These are phyloP conservation scores for Octopus bimaculoides DNA, from an alignment of 1,140 invertebrate species.

Conservation along the genomic window DNA sequence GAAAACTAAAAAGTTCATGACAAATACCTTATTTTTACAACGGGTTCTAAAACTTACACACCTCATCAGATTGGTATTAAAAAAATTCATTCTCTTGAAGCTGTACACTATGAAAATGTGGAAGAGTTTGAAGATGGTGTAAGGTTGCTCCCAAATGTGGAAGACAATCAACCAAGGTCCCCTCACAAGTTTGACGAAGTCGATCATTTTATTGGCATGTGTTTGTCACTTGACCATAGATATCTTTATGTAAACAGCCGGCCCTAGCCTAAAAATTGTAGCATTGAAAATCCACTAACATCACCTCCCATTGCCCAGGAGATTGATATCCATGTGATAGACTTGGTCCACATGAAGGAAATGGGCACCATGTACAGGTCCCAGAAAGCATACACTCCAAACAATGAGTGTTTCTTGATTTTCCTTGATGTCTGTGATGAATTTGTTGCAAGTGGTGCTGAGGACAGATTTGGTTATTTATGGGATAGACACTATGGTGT, in stretches of 20 bases:
- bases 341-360: slow-evolving; percentile 74
- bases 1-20: slow-evolving; percentile 57
- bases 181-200: slow-evolving; percentile 64
- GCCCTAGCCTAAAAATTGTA: slow-evolving; percentile 78
- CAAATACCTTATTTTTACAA: slow-evolving; percentile 83
- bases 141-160: slow-evolving; percentile 35
- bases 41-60: slow-evolving; percentile 79
- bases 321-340: slow-evolving; percentile 87
- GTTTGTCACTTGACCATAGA: slow-evolving; percentile 80
- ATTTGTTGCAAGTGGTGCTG: slow-evolving; percentile 85
- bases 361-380: slow-evolving; percentile 79
- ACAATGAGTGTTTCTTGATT: slow-evolving; percentile 87
- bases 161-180: slow-evolving; percentile 31
- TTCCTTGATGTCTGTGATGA: slow-evolving; percentile 82
- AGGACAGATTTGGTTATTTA: slow-evolving; percentile 80
- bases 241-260: slow-evolving; percentile 85
- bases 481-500: slow-evolving; percentile 86
- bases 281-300: slow-evolving; percentile 74
- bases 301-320: slow-evolving; percentile 88
- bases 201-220: slow-evolving; percentile 84
- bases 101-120: slow-evolving; percentile 5
- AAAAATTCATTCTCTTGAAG: slow-evolving; percentile 65
- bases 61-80: slow-evolving; percentile 87
- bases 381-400: slow-evolving; percentile 83
- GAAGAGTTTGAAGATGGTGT: neutral